Percentiles rank a stretch among this genome's conserved stretches.
These are phyloP conservation scores for Aradophagus sp. DNA, from an alignment of 1,140 invertebrate species.

Conservation along the genomic window DNA sequence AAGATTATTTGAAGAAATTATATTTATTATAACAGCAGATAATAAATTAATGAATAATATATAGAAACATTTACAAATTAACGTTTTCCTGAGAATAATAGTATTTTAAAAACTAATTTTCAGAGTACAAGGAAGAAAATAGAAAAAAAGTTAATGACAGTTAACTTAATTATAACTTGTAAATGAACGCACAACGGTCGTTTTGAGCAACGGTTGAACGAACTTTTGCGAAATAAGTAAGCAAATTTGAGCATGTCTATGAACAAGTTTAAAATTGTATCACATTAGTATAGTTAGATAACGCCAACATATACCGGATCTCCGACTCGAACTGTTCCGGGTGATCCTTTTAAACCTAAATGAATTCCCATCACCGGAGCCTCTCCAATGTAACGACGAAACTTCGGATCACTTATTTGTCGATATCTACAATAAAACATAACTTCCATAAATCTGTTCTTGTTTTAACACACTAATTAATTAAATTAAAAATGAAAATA, in stretches of 20 bases:
- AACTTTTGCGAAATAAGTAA: too few relatives aligned
- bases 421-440: constrained; percentile 64
- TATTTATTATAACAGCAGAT: too few relatives aligned
- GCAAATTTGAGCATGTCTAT: too few relatives aligned
- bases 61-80: too few relatives aligned
- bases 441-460: too few relatives aligned
- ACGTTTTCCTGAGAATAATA: too few relatives aligned
- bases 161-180: too few relatives aligned
- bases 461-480: not conserved
- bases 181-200: constrained; percentile 9
- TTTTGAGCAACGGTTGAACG: constrained; percentile 17
- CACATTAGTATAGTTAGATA: not conserved
- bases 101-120: too few relatives aligned
- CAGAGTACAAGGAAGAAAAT: too few relatives aligned
- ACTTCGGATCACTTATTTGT: constrained; percentile 60
- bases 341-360: constrained; percentile 61
- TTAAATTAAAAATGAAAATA: not conserved
- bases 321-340: constrained; percentile 62
- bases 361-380: constrained; percentile 72
- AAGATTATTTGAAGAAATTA: too few relatives aligned
- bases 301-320: constrained; percentile 69
- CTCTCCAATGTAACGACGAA: constrained; percentile 54
- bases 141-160: too few relatives aligned
- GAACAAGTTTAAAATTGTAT: not conserved
- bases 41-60: too few relatives aligned